Evolutionary conservation across 2,113 vertebrate species (phyloP).

Genomic region (Halcyon malimbica): DNA sequence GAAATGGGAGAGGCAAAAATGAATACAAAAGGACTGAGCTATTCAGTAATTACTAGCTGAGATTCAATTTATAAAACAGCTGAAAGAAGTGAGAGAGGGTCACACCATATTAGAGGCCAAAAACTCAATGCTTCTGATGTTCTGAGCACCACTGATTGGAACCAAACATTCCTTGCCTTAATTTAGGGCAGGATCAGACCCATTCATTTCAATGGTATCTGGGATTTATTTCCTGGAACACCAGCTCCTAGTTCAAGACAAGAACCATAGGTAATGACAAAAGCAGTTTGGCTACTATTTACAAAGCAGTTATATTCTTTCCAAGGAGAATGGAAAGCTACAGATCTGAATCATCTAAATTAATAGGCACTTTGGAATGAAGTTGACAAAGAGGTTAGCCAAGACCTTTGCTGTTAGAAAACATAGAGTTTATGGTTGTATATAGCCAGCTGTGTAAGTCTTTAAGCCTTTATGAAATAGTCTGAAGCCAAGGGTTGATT

Average conservation of each 20-base stretch:
- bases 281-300: not conserved
- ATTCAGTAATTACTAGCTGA: conserved; percentile 20
- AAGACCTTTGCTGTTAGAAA: conserved; percentile 24
- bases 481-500: conserved; percentile 14
- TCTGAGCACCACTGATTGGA: not conserved
- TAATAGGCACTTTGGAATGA: not conserved
- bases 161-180: not conserved
- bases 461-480: not conserved
- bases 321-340: conserved; percentile 21
- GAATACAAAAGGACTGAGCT: not conserved
- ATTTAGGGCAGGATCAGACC: not conserved
- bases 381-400: conserved; percentile 43
- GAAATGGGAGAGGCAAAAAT: not conserved
- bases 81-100: conserved; percentile 9
- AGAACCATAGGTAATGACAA: not conserved
- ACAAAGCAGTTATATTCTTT: not conserved
- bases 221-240: not conserved
- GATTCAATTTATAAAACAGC: conserved; percentile 6
- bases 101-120: not conserved
- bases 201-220: not conserved
- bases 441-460: not conserved
- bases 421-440: not conserved
- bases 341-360: conserved; percentile 2
- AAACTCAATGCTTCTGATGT: not conserved
- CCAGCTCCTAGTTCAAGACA: not conserved